phyloP scores from a whole-genome alignment of 1,140 invertebrate genomes.

The Mesaphorura yosii region DNA sequence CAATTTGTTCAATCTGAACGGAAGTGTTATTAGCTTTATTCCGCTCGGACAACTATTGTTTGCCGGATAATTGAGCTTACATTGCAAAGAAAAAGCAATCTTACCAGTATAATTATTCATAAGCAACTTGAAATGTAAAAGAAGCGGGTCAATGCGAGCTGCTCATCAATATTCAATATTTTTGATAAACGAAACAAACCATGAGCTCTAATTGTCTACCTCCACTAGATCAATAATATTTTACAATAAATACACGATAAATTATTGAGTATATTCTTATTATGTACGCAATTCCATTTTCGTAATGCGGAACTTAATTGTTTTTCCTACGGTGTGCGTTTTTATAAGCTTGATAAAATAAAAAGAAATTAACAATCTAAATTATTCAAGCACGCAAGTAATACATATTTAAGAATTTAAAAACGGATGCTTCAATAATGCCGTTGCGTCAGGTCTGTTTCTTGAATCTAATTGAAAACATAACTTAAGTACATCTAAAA shows the following conservation, averaged over 20 bases:
- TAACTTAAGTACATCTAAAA: constrained; percentile 49
- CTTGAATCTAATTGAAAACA: constrained; percentile 61
- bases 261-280: neutral
- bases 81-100: neutral
- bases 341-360: neutral
- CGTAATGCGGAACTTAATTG: neutral
- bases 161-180: neutral
- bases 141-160: neutral
- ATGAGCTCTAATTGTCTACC: neutral
- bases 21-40: constrained; percentile 5
- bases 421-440: constrained; percentile 57
- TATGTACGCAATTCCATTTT: neutral
- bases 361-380: neutral
- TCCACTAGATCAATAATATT: no score
- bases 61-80: neutral
- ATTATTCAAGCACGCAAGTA: neutral
- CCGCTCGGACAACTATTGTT: constrained; percentile 12
- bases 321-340: neutral
- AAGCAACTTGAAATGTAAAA: neutral
- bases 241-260: no score
- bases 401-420: constrained; percentile 25
- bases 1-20: constrained; percentile 1
- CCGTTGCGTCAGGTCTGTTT: constrained; percentile 53
- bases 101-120: neutral
- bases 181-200: neutral